phyloP scores from a whole-genome alignment of 2,113 vertebrate species.

The Pao palembangensis region DNA sequence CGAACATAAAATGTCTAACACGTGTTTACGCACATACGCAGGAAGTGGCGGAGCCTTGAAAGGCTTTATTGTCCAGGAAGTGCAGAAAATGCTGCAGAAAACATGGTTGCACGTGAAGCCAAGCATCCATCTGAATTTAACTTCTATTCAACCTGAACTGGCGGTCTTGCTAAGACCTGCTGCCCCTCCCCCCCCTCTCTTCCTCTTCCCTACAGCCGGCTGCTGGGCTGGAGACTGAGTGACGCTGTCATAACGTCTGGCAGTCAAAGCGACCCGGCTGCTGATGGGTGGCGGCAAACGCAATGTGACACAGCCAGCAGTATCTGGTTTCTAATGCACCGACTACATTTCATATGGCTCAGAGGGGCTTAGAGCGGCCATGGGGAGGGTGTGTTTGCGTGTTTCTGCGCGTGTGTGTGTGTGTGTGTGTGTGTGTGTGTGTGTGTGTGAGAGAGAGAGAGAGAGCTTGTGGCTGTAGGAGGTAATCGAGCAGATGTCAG shows the following conservation, averaged over 20 bases:
- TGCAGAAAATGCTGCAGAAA: constrained; percentile 35
- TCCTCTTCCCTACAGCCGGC: constrained; percentile 37
- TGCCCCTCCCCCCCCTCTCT: constrained; percentile 12
- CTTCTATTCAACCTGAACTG: neutral
- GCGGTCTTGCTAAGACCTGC: neutral
- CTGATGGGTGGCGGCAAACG: constrained; percentile 69
- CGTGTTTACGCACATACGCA: neutral
- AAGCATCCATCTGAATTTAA: too few relatives aligned
- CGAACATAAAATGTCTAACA: constrained; percentile 4
- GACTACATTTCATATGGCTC: constrained; percentile 73
- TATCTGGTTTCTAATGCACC: constrained; percentile 71
- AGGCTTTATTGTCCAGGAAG: constrained; percentile 31
- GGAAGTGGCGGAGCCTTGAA: neutral
- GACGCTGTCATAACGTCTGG: constrained; percentile 74
- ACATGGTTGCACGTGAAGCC: too few relatives aligned
- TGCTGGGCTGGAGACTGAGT: constrained; percentile 67
- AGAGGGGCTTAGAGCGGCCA: constrained; percentile 70
- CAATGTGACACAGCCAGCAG: constrained; percentile 73
- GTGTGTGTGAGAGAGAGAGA: constrained; percentile 34
- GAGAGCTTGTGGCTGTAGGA: constrained; percentile 55
- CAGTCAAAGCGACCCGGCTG: constrained; percentile 58
- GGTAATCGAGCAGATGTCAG: constrained; percentile 75
- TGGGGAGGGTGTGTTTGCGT: constrained; percentile 31
- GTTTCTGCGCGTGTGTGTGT: too few relatives aligned
- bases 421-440: constrained; percentile 35